Conservation (phyloP, 2,888 invertebrate species). For the Pocota personata region DNA sequence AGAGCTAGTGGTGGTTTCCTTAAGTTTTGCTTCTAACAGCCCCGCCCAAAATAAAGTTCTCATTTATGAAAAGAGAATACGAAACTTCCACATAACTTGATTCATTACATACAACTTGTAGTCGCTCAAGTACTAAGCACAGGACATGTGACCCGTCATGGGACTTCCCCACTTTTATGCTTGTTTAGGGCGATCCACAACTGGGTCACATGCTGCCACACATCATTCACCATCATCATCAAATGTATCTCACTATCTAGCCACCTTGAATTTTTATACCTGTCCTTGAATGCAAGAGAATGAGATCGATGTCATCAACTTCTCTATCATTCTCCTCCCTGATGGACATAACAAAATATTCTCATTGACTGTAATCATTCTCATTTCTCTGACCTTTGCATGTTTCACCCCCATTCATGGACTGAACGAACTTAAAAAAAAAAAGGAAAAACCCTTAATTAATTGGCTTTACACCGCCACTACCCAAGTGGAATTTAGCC, state of each 20-base stretch:
- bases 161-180: background rate
- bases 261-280: slow-evolving; percentile 50
- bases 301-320: slow-evolving; percentile 53
- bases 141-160: background rate
- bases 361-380: slow-evolving; percentile 47
- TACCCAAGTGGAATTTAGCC: slow-evolving; percentile 20
- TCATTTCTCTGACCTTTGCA: slow-evolving; percentile 65
- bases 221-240: slow-evolving; percentile 27
- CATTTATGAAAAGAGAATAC: background rate
- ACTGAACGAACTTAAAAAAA: slow-evolving; percentile 11
- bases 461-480: slow-evolving; percentile 52
- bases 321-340: background rate
- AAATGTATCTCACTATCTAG: slow-evolving; percentile 23
- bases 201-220: slow-evolving; percentile 43
- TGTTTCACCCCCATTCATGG: slow-evolving; percentile 56
- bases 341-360: slow-evolving; percentile 13
- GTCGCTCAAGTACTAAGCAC: background rate
- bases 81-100: slow-evolving; percentile 1
- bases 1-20: background rate
- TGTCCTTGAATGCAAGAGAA: slow-evolving; percentile 31
- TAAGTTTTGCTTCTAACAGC: background rate
- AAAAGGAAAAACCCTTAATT: slow-evolving; percentile 47
- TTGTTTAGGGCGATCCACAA: slow-evolving; percentile 4
- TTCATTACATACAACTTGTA: background rate
- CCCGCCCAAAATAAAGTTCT: background rate